Percentiles rank a stretch among this genome's conserved stretches.
Conservation (phyloP, 2,888 invertebrate species). For the Pristionchus mayeri region DNA sequence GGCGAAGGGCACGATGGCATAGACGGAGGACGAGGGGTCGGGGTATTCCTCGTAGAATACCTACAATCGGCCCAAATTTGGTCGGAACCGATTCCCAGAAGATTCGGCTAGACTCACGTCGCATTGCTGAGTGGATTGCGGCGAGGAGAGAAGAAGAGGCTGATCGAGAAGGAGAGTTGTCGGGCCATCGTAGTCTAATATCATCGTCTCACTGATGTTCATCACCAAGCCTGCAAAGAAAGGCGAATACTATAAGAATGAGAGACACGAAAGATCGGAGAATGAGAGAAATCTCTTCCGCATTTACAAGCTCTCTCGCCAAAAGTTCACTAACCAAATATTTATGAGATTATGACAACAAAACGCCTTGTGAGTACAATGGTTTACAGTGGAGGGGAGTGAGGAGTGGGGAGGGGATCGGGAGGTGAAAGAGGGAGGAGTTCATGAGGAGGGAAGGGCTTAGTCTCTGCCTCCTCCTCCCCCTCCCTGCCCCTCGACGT, state of each 20-base stretch:
- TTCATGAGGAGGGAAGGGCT: conserved; percentile 27
- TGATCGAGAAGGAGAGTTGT: background rate
- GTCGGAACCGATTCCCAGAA: background rate
- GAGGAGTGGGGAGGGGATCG: background rate
- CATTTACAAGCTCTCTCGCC: too few species aligned
- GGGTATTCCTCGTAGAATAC: conserved; percentile 59
- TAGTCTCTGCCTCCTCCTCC: background rate
- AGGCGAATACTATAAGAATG: too few species aligned
- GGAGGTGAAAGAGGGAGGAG: conserved; percentile 37
- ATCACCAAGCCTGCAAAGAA: conserved; percentile 35
- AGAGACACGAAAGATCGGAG: too few species aligned
- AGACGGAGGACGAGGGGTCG: conserved; percentile 63
- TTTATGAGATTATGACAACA: too few species aligned
- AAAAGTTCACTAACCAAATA: too few species aligned
- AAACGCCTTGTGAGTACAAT: background rate
- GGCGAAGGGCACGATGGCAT: conserved; percentile 65
- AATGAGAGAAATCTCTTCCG: background rate
- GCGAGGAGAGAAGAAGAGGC: background rate
- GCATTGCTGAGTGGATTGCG: conserved; percentile 23
- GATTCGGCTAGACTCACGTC: conserved; percentile 25
- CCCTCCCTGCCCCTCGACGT: background rate
- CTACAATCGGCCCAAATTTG: conserved; percentile 17
- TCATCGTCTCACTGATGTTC: conserved; percentile 34
- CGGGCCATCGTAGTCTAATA: conserved; percentile 40
- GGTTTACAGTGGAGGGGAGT: background rate